Evolutionary conservation across 1,140 invertebrate species (phyloP), one percentile per base, ranked within the genome.

Genomic region (Psilanteris sp.): DNA sequence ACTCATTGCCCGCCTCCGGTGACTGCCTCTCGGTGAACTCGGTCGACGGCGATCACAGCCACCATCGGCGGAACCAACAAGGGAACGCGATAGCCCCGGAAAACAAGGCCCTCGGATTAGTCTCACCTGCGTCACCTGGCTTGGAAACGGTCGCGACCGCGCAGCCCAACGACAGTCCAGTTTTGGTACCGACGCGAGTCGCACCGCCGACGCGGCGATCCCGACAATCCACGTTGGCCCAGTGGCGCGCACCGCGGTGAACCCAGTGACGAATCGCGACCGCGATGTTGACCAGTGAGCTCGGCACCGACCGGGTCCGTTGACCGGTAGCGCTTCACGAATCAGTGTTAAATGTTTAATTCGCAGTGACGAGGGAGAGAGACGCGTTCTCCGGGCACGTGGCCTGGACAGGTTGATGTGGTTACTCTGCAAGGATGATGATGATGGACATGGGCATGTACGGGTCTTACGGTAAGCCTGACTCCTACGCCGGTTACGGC

Each of bases 401-500:
- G 77, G 54, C 62, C 0, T 31, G 26, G 54, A 54, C 72, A 14
- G 31, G 31, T 79, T 84, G 70, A 82, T 83, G 79, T 78, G 71
- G 71, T 76, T 77, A 68, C 37, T 50, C 52, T 34, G 78, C 80
- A 81, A 90, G 84, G 84, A 91, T 90, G 90, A 91, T 91, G 89
- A 93, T 90, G 91, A 93, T 92, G 91, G 91, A 93, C 90, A 90
- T 93, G 88, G 90, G 91, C 86, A 93, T 93, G 92, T 93, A 92
- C 89, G 91, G 91, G 79, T 89, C 89, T 73, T 90, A 90, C 81
- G 89, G 89, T 79, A 88, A 89, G 70, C 85, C 87, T 81, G 88
- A 89, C 78, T 87, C 89, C 64, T 90, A 90, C 55, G 78, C 85
- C 13, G 88, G 87, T 77, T 90, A 90, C 79, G 81, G 84, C 16